Conservation (phyloP, 2,797 vertebrate genomes). For the Danionella dracula region DNA sequence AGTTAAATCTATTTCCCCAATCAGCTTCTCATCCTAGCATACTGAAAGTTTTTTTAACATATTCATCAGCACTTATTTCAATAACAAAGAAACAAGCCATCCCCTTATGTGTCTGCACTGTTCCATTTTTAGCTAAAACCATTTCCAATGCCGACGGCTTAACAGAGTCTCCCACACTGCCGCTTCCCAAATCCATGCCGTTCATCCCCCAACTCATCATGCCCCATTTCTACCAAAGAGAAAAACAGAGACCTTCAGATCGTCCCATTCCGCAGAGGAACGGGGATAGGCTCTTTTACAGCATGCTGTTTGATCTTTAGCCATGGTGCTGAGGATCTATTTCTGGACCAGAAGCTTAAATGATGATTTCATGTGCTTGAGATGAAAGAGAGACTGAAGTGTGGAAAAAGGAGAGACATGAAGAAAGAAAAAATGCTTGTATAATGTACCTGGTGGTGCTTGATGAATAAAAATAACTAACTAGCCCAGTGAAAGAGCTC, state of each 20-base stretch:
- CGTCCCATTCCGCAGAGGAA: constrained; percentile 5
- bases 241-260: constrained; percentile 16
- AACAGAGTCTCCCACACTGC: constrained; percentile 26
- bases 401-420: neutral
- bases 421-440: neutral
- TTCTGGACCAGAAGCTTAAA: constrained; percentile 47
- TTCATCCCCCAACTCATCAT: constrained; percentile 16
- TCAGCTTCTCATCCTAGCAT: no score
- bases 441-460: constrained; percentile 3
- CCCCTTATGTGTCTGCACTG: constrained; percentile 34
- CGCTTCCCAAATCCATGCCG: constrained; percentile 6
- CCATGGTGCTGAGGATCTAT: constrained; percentile 47
- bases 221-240: constrained; percentile 44
- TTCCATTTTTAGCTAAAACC: constrained; percentile 46
- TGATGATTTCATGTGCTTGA: constrained; percentile 41
- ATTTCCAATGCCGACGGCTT: constrained; percentile 40
- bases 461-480: constrained; percentile 42
- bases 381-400: neutral
- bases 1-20: no score
- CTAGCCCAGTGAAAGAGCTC: constrained; percentile 36
- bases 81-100: constrained; percentile 24
- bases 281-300: constrained; percentile 39
- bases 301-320: constrained; percentile 57
- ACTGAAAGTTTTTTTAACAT: constrained; percentile 7
- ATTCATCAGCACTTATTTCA: constrained; percentile 20